Percentiles rank a stretch among this genome's conserved stretches.
These are phyloP conservation scores for Mesocentrotus franciscanus DNA, from an alignment of 53 echinoderm and acorn worm genomes.

Conservation along the genomic window DNA sequence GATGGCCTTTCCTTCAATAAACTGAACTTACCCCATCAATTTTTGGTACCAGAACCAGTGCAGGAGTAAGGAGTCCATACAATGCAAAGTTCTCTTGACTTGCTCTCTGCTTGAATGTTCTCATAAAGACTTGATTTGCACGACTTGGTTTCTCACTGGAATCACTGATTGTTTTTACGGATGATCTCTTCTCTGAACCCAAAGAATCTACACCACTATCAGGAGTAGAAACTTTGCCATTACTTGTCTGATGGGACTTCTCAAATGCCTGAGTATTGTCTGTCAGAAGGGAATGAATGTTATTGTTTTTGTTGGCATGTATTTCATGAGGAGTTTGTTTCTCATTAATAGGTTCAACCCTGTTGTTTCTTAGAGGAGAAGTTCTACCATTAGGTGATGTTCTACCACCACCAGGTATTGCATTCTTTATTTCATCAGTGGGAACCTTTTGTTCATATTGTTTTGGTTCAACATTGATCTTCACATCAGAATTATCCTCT, in stretches of 20 bases:
- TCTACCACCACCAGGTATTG: not conserved
- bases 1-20: not conserved
- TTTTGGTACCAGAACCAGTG: constrained; percentile 88
- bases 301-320: constrained; percentile 52
- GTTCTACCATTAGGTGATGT: constrained; percentile 34
- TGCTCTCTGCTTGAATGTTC: constrained; percentile 86
- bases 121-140: constrained; percentile 67
- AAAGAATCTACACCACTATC: constrained; percentile 75
- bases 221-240: constrained; percentile 69
- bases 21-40: constrained; percentile 95
- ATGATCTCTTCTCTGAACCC: constrained; percentile 54
- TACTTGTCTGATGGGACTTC: constrained; percentile 31
- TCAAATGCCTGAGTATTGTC: constrained; percentile 33
- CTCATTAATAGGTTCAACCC: constrained; percentile 66
- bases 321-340: not conserved
- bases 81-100: constrained; percentile 95
- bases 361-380: constrained; percentile 59
- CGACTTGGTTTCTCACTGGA: constrained; percentile 1
- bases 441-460: not conserved
- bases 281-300: constrained; percentile 47
- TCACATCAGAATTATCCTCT: constrained; percentile 33
- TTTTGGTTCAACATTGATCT: not conserved
- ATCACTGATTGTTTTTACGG: constrained; percentile 51
- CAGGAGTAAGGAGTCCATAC: constrained; percentile 95
- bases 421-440: not conserved